Evolutionary conservation across 2,888 invertebrate genomes (phyloP).

Genomic region (Eristalis tenax): DNA sequence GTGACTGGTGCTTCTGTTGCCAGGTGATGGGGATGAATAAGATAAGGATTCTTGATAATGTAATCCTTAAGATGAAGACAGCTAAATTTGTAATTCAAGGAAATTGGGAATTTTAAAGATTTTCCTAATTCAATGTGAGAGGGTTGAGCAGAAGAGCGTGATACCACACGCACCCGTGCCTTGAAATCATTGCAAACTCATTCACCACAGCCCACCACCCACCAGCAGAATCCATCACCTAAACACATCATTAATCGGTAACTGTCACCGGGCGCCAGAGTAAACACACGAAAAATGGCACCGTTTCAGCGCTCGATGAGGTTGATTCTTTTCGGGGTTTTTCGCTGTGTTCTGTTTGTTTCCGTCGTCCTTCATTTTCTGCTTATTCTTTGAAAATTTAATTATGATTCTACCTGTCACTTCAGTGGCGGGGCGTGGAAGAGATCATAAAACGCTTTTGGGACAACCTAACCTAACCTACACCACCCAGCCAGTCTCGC

Average conservation of each 20-base stretch:
- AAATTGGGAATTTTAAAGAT: slow-evolving; percentile 53
- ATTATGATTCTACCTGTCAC: slow-evolving; percentile 59
- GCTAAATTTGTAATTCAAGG: slow-evolving; percentile 48
- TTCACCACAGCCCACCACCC: not conserved
- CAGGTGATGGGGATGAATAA: not conserved
- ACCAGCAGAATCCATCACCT: slow-evolving; percentile 9
- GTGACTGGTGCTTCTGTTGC: not conserved
- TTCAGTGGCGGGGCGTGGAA: not conserved
- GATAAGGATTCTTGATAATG: slow-evolving; percentile 55
- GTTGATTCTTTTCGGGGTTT: not conserved
- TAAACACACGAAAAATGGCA: slow-evolving; percentile 24
- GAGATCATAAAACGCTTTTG: slow-evolving; percentile 48
- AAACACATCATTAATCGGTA: slow-evolving; percentile 51
- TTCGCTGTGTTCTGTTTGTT: not conserved
- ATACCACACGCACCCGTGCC: not conserved
- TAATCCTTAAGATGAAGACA: slow-evolving; percentile 50
- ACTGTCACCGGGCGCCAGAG: slow-evolving; percentile 29
- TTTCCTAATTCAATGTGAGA: slow-evolving; percentile 21
- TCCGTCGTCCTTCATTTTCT: slow-evolving; percentile 22
- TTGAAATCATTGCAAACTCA: slow-evolving; percentile 21
- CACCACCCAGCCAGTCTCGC: not conserved
- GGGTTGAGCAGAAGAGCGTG: not conserved
- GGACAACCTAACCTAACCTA: not conserved
- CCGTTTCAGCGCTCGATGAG: not conserved
- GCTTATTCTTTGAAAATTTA: slow-evolving; percentile 46